Evolutionary conservation across 2,113 vertebrate genomes (phyloP), one percentile per base, ranked within the genome.

Genomic region (Tiliqua scincoides): DNA sequence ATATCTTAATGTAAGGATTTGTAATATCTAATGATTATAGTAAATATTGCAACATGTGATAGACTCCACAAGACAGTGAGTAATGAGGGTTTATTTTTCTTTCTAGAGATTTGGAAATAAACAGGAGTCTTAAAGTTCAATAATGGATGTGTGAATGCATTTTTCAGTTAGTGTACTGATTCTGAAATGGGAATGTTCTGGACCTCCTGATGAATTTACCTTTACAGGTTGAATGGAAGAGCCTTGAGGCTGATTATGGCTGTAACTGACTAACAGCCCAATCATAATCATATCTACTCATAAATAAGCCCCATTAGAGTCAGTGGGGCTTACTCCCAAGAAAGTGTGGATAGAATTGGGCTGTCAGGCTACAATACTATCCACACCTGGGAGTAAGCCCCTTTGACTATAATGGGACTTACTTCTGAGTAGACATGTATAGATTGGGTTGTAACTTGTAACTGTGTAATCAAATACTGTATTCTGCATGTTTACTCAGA

Each of bases 1-100:
- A 15, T 3, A 32, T 0, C 0, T 2, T 1, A 71, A 68, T 57
- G 35, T 3, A 37, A 62, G 1, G 0, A 15, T 30, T 21, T 43
- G 48, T 32, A 63, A 0, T 9, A 67, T 72, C 73, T 59, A 57
- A 48, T 88, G 59, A 0, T 11, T 68, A 59, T 14, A 83, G 72
- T 73, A 17, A 0, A 35, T 82, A 3, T 6, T 57, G 10, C 43
- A 23, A 83, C 9, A 40, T 15, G 40, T 40, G 40, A 11, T 35
- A 63, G 63, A 20, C 54, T 30, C 32, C 17, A 37, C 32, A 37
- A 62, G 35, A 25, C 14, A 59, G 25, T 48, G 32, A 78, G 23
- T 30, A 52, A 35, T 63, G 63, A 40, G 6, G 43, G 68, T 27
- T 27, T 20, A 8, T 63, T 75, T 75, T 75, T 12, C 57, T 73